phyloP scores from a whole-genome alignment of 2,113 vertebrate species.

The Podocnemis expansa region DNA sequence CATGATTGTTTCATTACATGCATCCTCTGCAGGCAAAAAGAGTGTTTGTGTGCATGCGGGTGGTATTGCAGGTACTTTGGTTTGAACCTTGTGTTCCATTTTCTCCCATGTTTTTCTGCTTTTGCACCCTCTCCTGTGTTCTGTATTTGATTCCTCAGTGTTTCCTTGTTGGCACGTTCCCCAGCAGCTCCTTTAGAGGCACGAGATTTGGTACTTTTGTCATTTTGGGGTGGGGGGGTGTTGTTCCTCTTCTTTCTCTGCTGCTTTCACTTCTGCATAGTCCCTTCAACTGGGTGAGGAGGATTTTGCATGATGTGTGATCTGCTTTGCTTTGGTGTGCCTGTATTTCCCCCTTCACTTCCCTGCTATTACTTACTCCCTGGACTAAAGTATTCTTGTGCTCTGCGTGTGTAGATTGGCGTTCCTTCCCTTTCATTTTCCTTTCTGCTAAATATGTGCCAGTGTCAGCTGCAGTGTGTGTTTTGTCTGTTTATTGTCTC shows the following conservation, averaged over 20 bases:
- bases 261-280: not conserved
- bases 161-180: not conserved
- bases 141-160: not conserved
- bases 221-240: not conserved
- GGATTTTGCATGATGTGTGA: not conserved
- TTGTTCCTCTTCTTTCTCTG: not conserved
- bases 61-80: not conserved
- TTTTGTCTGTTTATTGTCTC: not conserved
- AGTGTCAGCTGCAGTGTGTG: not conserved
- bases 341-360: not conserved
- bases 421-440: not conserved
- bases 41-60: not conserved
- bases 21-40: not conserved
- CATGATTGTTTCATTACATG: not conserved
- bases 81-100: not conserved
- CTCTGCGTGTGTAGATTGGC: fast-evolving
- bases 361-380: not conserved
- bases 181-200: not conserved
- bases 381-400: not conserved
- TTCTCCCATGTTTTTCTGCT: not conserved
- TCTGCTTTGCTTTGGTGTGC: not conserved
- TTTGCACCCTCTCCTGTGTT: not conserved
- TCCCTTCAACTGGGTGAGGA: not conserved
- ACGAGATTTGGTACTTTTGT: too few species aligned
- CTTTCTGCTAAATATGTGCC: not conserved